Conservation (phyloP, 2,797 vertebrate species). For the Echeneis naucrates region DNA sequence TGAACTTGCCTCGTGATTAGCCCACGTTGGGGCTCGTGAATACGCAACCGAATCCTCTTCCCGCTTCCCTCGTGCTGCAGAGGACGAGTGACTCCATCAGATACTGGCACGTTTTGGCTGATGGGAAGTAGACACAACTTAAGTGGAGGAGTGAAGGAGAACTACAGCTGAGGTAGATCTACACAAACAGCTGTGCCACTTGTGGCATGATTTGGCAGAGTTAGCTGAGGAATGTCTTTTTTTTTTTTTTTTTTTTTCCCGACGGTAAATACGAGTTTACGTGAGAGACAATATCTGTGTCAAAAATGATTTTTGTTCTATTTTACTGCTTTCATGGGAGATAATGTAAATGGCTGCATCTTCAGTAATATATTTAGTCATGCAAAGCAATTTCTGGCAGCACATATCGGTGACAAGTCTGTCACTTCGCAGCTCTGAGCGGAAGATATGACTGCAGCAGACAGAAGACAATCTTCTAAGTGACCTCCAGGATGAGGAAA, state of each 20-base stretch:
- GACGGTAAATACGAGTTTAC: not conserved
- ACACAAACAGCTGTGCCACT: slow-evolving; percentile 6
- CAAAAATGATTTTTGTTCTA: too few relatives aligned
- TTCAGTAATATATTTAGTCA: not conserved
- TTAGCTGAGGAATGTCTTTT: not conserved
- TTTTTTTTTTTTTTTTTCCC: too few relatives aligned
- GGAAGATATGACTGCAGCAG: too few relatives aligned
- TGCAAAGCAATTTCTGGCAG: too few relatives aligned
- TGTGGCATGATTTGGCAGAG: slow-evolving; percentile 8
- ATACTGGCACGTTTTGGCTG: slow-evolving; percentile 24
- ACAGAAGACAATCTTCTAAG: too few relatives aligned
- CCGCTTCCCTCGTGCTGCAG: slow-evolving; percentile 20
- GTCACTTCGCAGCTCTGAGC: too few relatives aligned
- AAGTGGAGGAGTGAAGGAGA: slow-evolving; percentile 5
- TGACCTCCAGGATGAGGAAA: too few relatives aligned
- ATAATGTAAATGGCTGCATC: not conserved
- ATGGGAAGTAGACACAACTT: not conserved
- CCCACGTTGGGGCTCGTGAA: slow-evolving; percentile 48
- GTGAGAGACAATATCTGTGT: not conserved
- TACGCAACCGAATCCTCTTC: slow-evolving; percentile 24
- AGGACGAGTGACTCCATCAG: slow-evolving; percentile 25
- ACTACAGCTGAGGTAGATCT: not conserved
- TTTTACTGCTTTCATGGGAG: not conserved
- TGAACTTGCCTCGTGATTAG: slow-evolving; percentile 68
- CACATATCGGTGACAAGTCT: too few relatives aligned